Percentiles rank a stretch among this genome's conserved stretches.
These are phyloP conservation scores for Diploscapter pachys DNA, from an alignment of 1,140 invertebrate genomes.

Conservation along the genomic window DNA sequence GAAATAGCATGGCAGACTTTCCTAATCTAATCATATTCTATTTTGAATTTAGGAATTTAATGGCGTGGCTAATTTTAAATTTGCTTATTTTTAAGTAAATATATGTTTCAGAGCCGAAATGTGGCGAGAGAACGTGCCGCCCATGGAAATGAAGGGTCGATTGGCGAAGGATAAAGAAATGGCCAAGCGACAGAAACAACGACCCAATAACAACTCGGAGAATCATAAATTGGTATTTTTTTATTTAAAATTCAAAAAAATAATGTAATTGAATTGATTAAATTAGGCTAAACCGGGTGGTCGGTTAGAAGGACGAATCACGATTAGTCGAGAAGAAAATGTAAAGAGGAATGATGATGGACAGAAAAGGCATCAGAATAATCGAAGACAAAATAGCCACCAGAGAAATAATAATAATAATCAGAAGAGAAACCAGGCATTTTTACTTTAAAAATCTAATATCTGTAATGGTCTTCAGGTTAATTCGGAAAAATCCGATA, in stretches of 20 bases:
- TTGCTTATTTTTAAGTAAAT: background rate
- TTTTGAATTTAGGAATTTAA: too few relatives aligned
- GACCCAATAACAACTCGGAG: constrained; percentile 7
- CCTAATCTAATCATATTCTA: too few relatives aligned
- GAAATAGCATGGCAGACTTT: background rate
- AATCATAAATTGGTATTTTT: background rate
- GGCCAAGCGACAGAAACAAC: constrained; percentile 13
- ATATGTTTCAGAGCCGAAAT: constrained; percentile 18
- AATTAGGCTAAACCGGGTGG: constrained; percentile 3
- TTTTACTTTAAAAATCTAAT: too few relatives aligned
- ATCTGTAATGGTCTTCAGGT: too few relatives aligned
- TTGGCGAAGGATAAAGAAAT: constrained; percentile 15
- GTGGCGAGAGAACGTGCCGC: constrained; percentile 33
- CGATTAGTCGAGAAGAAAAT: background rate
- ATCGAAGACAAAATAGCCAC: constrained; percentile 2
- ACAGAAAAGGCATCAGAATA: constrained; percentile 2
- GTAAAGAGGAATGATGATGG: constrained; percentile 3
- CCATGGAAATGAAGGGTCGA: constrained; percentile 24
- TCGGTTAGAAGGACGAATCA: constrained; percentile 28
- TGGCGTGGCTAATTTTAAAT: background rate
- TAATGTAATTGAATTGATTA: constrained; percentile 2
- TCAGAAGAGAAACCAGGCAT: background rate
- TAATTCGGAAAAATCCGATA: too few relatives aligned
- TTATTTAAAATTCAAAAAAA: constrained; percentile 1
- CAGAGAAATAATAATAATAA: constrained; percentile 6